Evolutionary conservation across 1,140 invertebrate species (phyloP), one percentile per base, ranked within the genome.

Genomic region (Tyrophagus putrescentiae): DNA sequence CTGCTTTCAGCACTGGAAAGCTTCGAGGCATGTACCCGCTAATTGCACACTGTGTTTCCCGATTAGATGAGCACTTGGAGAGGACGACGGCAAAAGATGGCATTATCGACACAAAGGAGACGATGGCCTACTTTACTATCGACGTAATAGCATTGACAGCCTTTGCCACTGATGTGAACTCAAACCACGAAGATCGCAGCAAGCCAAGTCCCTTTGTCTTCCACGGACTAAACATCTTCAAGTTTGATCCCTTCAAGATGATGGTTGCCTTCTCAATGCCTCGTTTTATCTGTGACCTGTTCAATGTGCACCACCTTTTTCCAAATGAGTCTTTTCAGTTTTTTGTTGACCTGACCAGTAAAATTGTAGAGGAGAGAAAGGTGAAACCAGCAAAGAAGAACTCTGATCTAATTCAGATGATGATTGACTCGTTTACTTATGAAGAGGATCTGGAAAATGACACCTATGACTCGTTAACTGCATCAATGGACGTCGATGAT

Each of bases 181-280:
- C 45, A 48, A 48, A 48, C 45, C 13, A 21, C 18, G 21, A 48
- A 7, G 7, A 48, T 25, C 21, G 7, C 18, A 21, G 45, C 23
- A 7, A 48, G 18, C n/a, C n/a, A n/a, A 7, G 6, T 7, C 13
- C 7, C 31, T 48, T 48, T 48, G 45, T 48, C 7, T 6, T 9
- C 31, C 45, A 48, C 18, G 45, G 45, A 48, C 18, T 48, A 29
- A 48, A 48, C 21, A 13, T 48, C 21, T 48, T 48, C 45, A 48
- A 48, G 21, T 48, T 48, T 6, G 31, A 48, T 18, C 7, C 7
- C 9, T 48, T 48, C 18, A 48, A 48, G 31, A 25, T 48, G 21
- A 29, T 29, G 7, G 7, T 48, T 6, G 7, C 45, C 7, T 21
- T 7, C 18, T 21, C 45, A 48, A 13, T 48, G 7, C 45, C 45